phyloP scores from a whole-genome alignment of 2,797 vertebrate genomes.

The Sebastes kiyomatsui region DNA sequence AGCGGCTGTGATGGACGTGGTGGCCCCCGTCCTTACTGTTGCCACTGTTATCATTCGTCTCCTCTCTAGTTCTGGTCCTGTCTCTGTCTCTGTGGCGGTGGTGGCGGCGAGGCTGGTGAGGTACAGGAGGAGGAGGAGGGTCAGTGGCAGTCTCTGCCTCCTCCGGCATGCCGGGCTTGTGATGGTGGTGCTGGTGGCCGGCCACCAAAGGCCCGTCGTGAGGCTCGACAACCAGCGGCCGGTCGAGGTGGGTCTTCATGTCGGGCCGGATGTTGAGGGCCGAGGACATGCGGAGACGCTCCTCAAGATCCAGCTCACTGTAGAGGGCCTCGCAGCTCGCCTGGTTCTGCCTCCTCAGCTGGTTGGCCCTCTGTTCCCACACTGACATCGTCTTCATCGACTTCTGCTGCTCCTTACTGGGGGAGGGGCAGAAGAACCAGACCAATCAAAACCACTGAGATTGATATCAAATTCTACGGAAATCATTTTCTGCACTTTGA shows the following conservation, averaged over 20 bases:
- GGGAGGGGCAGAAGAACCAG: neutral
- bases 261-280: constrained; percentile 89
- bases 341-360: constrained; percentile 90
- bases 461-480: neutral
- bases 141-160: constrained; percentile 40
- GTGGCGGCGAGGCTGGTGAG: constrained; percentile 73
- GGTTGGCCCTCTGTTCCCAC: constrained; percentile 94
- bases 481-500: neutral
- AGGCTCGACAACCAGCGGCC: constrained; percentile 91
- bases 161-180: constrained; percentile 66
- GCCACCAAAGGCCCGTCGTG: constrained; percentile 67
- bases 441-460: constrained; percentile 3
- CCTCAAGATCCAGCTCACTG: constrained; percentile 90
- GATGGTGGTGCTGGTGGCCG: constrained; percentile 65
- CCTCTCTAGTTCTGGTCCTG: constrained; percentile 76
- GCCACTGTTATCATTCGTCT: constrained; percentile 80
- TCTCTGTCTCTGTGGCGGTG: constrained; percentile 82
- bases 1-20: constrained; percentile 86
- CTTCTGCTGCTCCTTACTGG: constrained; percentile 92
- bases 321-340: constrained; percentile 93
- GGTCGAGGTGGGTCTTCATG: constrained; percentile 94
- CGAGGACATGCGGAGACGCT: constrained; percentile 83
- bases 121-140: constrained; percentile 4
- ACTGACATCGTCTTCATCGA: constrained; percentile 92
- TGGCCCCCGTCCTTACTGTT: constrained; percentile 78